Base-by-base conservation (phyloP, 2,113 vertebrate species). In the Fregata magnificens region DNA sequence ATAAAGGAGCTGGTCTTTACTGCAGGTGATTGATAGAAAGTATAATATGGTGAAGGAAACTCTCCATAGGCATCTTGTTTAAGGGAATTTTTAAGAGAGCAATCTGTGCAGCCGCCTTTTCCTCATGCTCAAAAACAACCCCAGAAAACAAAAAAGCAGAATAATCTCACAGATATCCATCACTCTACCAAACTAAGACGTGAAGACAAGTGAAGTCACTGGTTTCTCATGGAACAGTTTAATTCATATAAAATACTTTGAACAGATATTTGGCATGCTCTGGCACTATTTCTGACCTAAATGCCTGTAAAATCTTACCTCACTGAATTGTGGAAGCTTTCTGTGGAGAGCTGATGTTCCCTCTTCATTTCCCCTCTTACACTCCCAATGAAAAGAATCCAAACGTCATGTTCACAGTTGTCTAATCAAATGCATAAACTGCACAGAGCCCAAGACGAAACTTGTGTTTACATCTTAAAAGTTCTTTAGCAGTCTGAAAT, bases 171-270 rank as follows among this genome's bases (percentile, higher is more conserved):
- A 71, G 50, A 28, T 65, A 29, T 29, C 71, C 70, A 71, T 86
- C 56, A 34, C 26, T 90, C 58, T 70, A 11, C 31, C 45, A 80
- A 61, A 49, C 13, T 44, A 66, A n/a, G 36, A 82, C 55, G 29
- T 50, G 32, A 73, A 61, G 61, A 66, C 34, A 74, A 65, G 17
- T 92, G 74, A 92, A 88, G 31, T 82, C 31, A 58, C 50, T 88
- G 21, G 8, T 59, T 93, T 86, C 52, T 90, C 79, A 9, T 97
- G 98, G 86, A 98, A 96, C 97, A 95, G 4, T 96, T 96, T 81
- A 66, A 66, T 91, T 82, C 4, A 20, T 59, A n/a, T 59, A 45
- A 79, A 77, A 65, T 61, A 50, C 36, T 78, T 86, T 5, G 4
- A 82, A 70, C 28, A 84, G 50, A 17, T 74, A 84, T 21, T 78